Evolutionary conservation across 2,888 invertebrate genomes (phyloP), one percentile per base, ranked within the genome.

Genomic region (Geophilus truncorum): DNA sequence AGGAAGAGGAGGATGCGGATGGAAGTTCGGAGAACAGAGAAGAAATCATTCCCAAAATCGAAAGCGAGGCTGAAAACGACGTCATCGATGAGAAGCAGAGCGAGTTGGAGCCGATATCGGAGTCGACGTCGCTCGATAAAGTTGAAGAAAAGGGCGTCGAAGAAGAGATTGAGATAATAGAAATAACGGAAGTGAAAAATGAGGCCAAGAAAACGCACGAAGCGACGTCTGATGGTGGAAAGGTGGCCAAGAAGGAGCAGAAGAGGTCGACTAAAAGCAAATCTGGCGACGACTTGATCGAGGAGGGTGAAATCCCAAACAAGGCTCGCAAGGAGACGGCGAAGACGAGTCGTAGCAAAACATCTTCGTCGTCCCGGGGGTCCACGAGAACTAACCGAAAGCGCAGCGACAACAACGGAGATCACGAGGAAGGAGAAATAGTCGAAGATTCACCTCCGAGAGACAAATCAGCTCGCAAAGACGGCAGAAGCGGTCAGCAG

Each of bases 351-450:
- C n/a, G 77, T 21, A 25, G 18, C 15, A 77, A 34, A 77, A 36
- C 32, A 21, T 34, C 77, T 12, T 77, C 36, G 4, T 77, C n/a
- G n/a, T n/a, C n/a, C n/a, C n/a, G n/a, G 15, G 25, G 78, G 15
- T 28, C 28, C 36, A 18, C 23, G 23, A 36, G 62, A 12, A 79
- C 23, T 12, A 79, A 51, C 18, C 40, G 79, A 25, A 23, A 51
- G n/a, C 78, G 78, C n/a, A 15, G 30, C 25, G 62, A 30, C 18
- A 81, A 82, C 78, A 81, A 82, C 78, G 83, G 83, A 78, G 86
- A 86, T 80, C 84, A 87, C 82, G 91, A 91, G 85, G 91, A 90
- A 84, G 90, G 90, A 0, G 91, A 91, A 86, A 90, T 91, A 40
- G 86, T 89, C 34, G 90, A 90, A 85, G 89, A 88, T 83, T 84